These are phyloP conservation scores for Eumerus sabulonum DNA, from an alignment of 2,888 invertebrate genomes.

Conservation along the genomic window DNA sequence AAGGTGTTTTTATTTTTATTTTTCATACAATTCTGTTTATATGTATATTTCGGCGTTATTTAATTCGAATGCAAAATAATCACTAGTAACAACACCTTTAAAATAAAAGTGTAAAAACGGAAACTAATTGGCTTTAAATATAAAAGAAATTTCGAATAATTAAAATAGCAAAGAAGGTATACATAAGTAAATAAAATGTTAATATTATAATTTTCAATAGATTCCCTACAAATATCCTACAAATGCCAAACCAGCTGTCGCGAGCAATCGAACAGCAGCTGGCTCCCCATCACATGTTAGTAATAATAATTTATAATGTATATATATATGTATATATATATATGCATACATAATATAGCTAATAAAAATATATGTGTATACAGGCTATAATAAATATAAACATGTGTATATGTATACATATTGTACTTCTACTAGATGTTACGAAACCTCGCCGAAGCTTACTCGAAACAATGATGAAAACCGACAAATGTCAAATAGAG, in stretches of 20 bases:
- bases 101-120: too few relatives aligned
- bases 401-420: constrained; percentile 30
- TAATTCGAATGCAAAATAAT: constrained; percentile 24
- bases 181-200: constrained; percentile 46
- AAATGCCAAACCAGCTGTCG: constrained; percentile 69
- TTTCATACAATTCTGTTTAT: too few relatives aligned
- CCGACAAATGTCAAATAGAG: not conserved
- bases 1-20: too few relatives aligned
- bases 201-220: constrained; percentile 70
- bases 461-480: not conserved
- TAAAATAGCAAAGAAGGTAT: constrained; percentile 32
- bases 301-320: constrained; percentile 38
- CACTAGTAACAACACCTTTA: not conserved
- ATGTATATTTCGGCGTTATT: constrained; percentile 22
- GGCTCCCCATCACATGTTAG: constrained; percentile 65
- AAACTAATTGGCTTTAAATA: too few relatives aligned
- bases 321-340: constrained; percentile 24
- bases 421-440: constrained; percentile 43
- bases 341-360: constrained; percentile 20
- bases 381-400: constrained; percentile 13
- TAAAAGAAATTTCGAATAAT: not conserved
- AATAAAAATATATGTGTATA: constrained; percentile 21
- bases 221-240: constrained; percentile 64
- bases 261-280: constrained; percentile 30
- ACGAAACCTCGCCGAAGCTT: not conserved